Evolutionary conservation across 2,113 vertebrate genomes (phyloP).

Genomic region (Cacatua alba): DNA sequence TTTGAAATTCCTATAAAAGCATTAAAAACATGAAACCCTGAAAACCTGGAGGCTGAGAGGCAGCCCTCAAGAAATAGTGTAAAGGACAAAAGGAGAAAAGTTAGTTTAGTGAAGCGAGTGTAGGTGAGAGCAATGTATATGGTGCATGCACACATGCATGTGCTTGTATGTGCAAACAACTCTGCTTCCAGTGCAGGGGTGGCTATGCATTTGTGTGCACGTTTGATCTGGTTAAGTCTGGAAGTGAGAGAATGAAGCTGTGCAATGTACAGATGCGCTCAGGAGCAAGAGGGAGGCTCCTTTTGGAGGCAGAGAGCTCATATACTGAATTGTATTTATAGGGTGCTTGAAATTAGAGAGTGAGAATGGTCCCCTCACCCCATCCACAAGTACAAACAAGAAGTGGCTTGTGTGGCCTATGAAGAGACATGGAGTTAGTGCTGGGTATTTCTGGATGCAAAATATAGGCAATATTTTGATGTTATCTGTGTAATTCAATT

Average conservation of each 20-base stretch:
- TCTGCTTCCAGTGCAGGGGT: too few relatives aligned
- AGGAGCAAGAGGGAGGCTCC: not conserved
- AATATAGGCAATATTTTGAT: not conserved
- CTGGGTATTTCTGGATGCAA: not conserved
- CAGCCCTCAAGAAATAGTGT: not conserved
- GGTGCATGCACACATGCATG: too few relatives aligned
- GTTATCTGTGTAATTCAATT: not conserved
- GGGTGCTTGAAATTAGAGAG: not conserved
- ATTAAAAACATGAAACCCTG: not conserved
- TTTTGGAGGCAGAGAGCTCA: not conserved
- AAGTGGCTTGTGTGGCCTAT: not conserved
- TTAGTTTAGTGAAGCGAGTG: not conserved
- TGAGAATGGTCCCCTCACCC: not conserved
- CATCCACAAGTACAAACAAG: not conserved
- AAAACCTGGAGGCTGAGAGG: not conserved
- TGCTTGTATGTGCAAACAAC: fast-evolving
- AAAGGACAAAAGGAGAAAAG: not conserved
- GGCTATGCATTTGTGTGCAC: fast-evolving
- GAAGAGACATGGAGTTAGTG: not conserved
- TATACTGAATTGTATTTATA: not conserved
- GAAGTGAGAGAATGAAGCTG: not conserved
- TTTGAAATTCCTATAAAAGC: not conserved
- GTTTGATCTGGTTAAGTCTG: not conserved
- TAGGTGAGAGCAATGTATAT: too few relatives aligned
- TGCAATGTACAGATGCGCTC: not conserved